phyloP scores from a whole-genome alignment of 2,888 invertebrate species.

The Morinoia aosen region DNA sequence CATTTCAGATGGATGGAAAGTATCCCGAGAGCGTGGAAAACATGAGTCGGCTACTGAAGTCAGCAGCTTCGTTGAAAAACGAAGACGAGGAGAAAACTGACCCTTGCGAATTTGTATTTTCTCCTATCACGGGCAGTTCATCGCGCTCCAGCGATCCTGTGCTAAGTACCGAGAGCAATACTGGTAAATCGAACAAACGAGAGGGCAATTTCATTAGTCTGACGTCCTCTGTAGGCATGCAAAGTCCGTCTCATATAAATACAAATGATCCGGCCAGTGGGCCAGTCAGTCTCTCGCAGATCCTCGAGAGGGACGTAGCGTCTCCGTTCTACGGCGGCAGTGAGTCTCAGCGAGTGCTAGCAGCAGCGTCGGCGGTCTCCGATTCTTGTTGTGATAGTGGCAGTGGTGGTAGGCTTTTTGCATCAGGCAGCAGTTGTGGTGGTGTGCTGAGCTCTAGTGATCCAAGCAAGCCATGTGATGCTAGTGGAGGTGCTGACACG shows the following conservation, averaged over 20 bases:
- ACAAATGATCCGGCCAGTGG: slow-evolving; percentile 56
- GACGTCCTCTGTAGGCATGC: slow-evolving; percentile 47
- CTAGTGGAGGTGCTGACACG: background rate
- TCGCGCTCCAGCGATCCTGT: background rate
- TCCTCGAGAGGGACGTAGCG: slow-evolving; percentile 62
- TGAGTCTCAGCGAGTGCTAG: slow-evolving; percentile 53
- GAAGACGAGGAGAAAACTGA: slow-evolving; percentile 54
- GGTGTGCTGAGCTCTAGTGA: background rate
- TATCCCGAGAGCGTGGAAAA: slow-evolving; percentile 59
- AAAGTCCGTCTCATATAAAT: slow-evolving; percentile 49
- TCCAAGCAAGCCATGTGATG: background rate
- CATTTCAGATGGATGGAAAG: slow-evolving; percentile 25
- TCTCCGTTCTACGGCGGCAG: slow-evolving; percentile 54
- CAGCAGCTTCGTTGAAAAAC: slow-evolving; percentile 50
- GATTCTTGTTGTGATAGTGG: slow-evolving; percentile 31
- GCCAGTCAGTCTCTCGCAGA: slow-evolving; percentile 67
- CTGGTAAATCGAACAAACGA: slow-evolving; percentile 41
- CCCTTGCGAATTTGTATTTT: slow-evolving; percentile 12
- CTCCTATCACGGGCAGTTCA: slow-evolving; percentile 49
- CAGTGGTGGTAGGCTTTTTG: background rate
- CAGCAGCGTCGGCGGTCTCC: slow-evolving; percentile 67
- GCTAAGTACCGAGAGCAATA: background rate
- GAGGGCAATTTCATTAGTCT: slow-evolving; percentile 51
- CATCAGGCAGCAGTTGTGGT: background rate
- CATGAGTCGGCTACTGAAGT: slow-evolving; percentile 61